Evolutionary conservation across 2,113 vertebrate genomes (phyloP), one percentile per base, ranked within the genome.

Genomic region (Channa argus): DNA sequence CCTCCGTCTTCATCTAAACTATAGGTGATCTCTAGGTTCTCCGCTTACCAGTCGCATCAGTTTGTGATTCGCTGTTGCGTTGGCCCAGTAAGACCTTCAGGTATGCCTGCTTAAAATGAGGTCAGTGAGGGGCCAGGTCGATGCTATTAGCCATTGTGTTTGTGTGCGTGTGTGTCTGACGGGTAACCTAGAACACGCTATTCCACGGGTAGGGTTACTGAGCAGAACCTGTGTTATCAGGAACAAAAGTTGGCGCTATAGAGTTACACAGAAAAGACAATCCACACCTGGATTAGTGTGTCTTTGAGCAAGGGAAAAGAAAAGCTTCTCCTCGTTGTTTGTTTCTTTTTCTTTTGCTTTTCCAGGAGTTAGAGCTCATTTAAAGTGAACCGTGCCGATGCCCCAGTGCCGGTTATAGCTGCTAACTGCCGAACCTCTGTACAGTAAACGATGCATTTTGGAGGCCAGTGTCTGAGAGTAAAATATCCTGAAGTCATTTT

Each of bases 211-310:
- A 59, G 56, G 63, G 79, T 90, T 90, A 83, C 90, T 9, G 60
- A 75, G 58, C 70, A 66, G 64, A 37, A 71, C 83, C 87, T 83
- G 81, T 80, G 81, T 24, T 88, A 51, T 87, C 85, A 52, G 67
- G 63, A 66, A 84, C 77, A 85, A 76, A 64, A 74, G 80, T 76
- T 75, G 65, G 55, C 38, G 63, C 34, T 63, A 64, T 88, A 88
- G 69, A 15, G 84, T 91, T 91, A 81, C 90, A 7, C 45, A 34
- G 69, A 70, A 47, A 68, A 84, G 69, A 91, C 85, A 90, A 81
- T 69, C 73, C 55, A 53, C 55, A 44, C 60, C 39, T 82, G 72
- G 80, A 83, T 70, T 24, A 74, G 53, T 73, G 63, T 81, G 67
- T 82, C 24, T 24, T 71, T 46, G 71, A 78, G 60, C 44, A 50